Conservation (phyloP, 1,140 invertebrate genomes). For the Cyphomyrmex costatus region DNA sequence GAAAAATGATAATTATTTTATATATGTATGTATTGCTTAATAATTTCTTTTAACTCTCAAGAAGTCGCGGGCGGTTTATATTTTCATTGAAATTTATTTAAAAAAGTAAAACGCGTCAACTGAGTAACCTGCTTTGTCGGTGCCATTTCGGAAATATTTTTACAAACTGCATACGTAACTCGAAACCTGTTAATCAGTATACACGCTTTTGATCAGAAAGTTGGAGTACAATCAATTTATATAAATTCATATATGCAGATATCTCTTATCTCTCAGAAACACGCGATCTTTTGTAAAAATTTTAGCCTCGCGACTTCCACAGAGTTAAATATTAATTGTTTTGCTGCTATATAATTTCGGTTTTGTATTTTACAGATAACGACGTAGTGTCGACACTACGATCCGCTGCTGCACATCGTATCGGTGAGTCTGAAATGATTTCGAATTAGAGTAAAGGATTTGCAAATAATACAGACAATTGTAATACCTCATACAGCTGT, state of each 20-base stretch:
- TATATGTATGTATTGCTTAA: background rate
- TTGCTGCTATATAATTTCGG: conserved; percentile 25
- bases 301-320: background rate
- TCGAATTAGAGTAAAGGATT: background rate
- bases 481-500: background rate
- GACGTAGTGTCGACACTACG: background rate
- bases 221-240: background rate
- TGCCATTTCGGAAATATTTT: background rate
- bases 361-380: conserved; percentile 24
- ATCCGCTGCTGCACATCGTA: conserved; percentile 9
- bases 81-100: too few relatives aligned
- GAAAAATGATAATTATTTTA: background rate
- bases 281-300: background rate
- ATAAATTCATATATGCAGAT: background rate
- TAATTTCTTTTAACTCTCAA: background rate
- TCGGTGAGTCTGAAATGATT: conserved; percentile 24
- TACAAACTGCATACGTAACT: background rate
- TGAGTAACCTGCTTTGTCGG: background rate
- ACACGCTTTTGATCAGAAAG: background rate
- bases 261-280: background rate
- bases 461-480: background rate
- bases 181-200: too few relatives aligned
- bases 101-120: background rate
- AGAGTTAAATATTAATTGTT: background rate
- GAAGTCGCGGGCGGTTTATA: background rate